Evolutionary conservation across 2,888 invertebrate species (phyloP).

Genomic region (Patella ulyssiponensis): DNA sequence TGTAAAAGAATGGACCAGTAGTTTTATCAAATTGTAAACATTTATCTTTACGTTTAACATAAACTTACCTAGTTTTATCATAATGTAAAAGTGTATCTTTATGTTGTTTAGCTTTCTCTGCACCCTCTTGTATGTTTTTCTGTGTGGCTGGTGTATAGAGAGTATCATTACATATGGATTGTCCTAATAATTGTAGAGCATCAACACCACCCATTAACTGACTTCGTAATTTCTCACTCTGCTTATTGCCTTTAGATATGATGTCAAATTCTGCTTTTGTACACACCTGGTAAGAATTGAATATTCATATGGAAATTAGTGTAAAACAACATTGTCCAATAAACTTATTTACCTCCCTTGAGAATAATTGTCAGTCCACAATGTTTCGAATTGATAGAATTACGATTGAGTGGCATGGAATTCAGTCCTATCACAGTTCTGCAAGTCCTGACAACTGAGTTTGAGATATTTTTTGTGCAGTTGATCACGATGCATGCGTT

Average conservation of each 20-base stretch:
- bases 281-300: conserved; percentile 76
- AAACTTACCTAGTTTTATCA: conserved; percentile 82
- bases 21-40: conserved; percentile 65
- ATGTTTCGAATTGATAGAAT: too few species aligned
- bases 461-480: not conserved
- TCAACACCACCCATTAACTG: conserved; percentile 75
- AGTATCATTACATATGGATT: conserved; percentile 29
- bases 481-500: not conserved
- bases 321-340: not conserved
- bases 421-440: too few species aligned
- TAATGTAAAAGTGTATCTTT: conserved; percentile 87
- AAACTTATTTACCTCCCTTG: not conserved
- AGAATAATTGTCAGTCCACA: not conserved
- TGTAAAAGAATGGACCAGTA: too few species aligned
- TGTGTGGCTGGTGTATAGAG: conserved; percentile 38
- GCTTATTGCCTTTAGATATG: conserved; percentile 79
- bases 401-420: too few species aligned
- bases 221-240: conserved; percentile 79
- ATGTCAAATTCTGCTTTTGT: conserved; percentile 81
- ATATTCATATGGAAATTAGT: not conserved
- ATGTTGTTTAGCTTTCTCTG: conserved; percentile 83
- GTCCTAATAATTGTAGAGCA: conserved; percentile 13
- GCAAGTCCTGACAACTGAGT: too few species aligned
- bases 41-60: too few species aligned
- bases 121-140: conserved; percentile 70